phyloP scores from a whole-genome alignment of 2,113 vertebrate genomes.

The Brachyhypopomus gauderio region DNA sequence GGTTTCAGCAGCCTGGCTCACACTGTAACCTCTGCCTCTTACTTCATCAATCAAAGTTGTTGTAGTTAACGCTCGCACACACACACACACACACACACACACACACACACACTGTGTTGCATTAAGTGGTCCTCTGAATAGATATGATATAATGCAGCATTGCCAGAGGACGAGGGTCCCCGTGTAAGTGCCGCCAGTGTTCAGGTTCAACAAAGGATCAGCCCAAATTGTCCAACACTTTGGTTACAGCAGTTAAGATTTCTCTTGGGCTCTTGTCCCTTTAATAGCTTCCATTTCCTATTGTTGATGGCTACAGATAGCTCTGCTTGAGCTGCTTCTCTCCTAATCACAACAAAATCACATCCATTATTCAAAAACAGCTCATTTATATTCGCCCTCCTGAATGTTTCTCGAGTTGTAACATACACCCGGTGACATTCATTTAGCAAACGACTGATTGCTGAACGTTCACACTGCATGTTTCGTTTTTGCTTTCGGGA shows the following conservation, averaged over 20 bases:
- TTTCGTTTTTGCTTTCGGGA: no score
- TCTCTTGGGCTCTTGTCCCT: constrained; percentile 30
- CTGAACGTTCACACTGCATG: no score
- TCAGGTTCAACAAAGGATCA: constrained; percentile 27
- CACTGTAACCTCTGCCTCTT: constrained; percentile 27
- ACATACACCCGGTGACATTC: background rate
- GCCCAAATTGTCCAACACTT: constrained; percentile 30
- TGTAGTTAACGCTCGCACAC: background rate
- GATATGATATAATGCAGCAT: background rate
- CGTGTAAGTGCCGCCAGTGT: constrained; percentile 8
- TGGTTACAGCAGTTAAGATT: constrained; percentile 23
- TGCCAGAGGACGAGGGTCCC: background rate
- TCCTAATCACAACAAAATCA: constrained; percentile 28
- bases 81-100: background rate
- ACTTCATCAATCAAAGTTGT: constrained; percentile 32
- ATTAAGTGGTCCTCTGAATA: constrained; percentile 10
- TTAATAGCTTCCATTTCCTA: constrained; percentile 40
- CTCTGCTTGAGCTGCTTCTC: background rate
- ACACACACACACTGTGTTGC: background rate
- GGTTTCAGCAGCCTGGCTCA: constrained; percentile 22
- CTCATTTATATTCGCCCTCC: background rate
- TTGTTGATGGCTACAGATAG: constrained; percentile 16
- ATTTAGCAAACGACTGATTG: no score
- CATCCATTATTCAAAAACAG: constrained; percentile 1
- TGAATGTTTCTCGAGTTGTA: background rate